Percentiles rank a stretch among this genome's conserved stretches.
These are phyloP conservation scores for Thymelicus sylvestris DNA, from an alignment of 2,888 invertebrate species.

Conservation along the genomic window DNA sequence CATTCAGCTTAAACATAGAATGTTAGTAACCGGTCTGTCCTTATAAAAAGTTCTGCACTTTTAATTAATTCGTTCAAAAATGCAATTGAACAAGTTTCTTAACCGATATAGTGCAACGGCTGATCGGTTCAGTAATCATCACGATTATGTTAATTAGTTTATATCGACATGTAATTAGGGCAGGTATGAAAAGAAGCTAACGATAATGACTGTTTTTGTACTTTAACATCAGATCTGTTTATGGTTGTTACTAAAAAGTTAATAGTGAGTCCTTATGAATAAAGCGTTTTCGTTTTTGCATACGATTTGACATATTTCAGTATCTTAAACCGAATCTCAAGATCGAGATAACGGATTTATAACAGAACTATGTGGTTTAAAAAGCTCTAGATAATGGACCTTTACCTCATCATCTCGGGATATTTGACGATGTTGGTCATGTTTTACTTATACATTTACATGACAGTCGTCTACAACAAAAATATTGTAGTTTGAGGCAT, in stretches of 20 bases:
- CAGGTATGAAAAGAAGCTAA: slow-evolving; percentile 27
- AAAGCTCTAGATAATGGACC: neutral
- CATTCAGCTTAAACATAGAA: neutral
- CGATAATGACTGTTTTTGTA: neutral
- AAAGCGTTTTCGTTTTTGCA: too few relatives aligned
- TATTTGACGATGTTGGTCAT: too few relatives aligned
- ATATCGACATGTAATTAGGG: slow-evolving; percentile 33
- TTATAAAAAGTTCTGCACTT: neutral
- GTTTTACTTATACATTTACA: too few relatives aligned
- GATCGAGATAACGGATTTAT: too few relatives aligned
- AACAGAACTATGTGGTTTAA: too few relatives aligned
- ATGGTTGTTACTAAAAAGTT: too few relatives aligned
- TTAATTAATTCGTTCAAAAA: slow-evolving; percentile 9
- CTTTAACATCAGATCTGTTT: neutral
- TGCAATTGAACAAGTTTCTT: slow-evolving; percentile 23
- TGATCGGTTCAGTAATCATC: slow-evolving; percentile 33
- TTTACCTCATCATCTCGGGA: too few relatives aligned
- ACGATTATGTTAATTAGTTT: slow-evolving; percentile 30
- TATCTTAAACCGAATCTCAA: too few relatives aligned
- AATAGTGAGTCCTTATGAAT: too few relatives aligned
- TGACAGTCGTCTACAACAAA: too few relatives aligned
- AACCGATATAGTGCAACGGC: slow-evolving; percentile 13
- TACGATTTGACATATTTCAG: too few relatives aligned
- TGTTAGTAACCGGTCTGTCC: neutral
- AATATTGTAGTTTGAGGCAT: too few relatives aligned